These are phyloP conservation scores for Parotia lawesii DNA, from an alignment of 2,113 vertebrate species.

Conservation along the genomic window DNA sequence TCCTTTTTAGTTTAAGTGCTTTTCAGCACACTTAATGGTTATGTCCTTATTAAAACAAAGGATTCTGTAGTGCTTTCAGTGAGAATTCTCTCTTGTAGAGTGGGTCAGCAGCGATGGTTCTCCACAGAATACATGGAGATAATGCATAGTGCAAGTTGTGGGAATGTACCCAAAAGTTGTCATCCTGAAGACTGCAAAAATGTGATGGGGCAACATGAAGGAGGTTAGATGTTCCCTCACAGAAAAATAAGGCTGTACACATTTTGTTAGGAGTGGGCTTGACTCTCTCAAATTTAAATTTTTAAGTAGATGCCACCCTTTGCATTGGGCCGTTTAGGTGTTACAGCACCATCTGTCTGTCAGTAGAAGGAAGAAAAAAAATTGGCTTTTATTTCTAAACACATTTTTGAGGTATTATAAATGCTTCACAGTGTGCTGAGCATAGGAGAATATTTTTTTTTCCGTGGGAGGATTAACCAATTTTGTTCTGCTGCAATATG, in stretches of 20 bases:
- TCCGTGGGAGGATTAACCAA: not conserved
- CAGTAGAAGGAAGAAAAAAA: not conserved
- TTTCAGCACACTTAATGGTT: not conserved
- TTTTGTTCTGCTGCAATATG: not conserved
- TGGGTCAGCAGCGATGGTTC: not conserved
- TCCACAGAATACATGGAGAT: not conserved
- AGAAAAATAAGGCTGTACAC: not conserved
- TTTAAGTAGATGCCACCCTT: not conserved
- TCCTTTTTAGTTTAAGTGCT: not conserved
- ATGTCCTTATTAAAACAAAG: not conserved
- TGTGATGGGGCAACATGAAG: not conserved
- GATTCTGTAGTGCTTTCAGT: not conserved
- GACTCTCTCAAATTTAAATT: not conserved
- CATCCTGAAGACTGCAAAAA: not conserved
- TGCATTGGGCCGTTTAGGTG: not conserved
- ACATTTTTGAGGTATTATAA: not conserved
- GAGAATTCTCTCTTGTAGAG: not conserved
- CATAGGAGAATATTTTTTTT: not conserved
- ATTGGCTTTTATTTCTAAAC: not conserved
- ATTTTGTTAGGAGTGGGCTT: not conserved
- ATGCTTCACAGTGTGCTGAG: not conserved
- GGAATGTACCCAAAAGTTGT: not conserved
- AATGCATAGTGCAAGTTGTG: not conserved
- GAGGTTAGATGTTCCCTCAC: not conserved
- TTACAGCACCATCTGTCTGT: slow-evolving; percentile 29